These are phyloP conservation scores for Oceanites oceanicus DNA, from an alignment of 2,113 vertebrate genomes.

Conservation along the genomic window DNA sequence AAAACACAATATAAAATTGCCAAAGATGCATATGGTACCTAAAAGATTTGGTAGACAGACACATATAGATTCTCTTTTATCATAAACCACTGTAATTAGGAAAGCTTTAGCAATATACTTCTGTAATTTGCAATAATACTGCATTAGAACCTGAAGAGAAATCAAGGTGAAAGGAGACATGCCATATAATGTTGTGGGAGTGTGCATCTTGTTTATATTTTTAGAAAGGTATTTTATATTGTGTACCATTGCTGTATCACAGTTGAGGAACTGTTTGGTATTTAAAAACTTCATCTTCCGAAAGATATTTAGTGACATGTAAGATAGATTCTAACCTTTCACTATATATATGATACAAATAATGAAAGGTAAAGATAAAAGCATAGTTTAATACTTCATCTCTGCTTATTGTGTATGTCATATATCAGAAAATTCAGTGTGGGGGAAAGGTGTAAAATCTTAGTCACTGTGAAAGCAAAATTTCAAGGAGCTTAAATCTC, in stretches of 20 bases:
- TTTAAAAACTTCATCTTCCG: background rate
- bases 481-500: background rate
- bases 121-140: background rate
- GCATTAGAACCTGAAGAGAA: background rate
- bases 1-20: background rate
- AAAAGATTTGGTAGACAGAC: background rate
- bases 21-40: background rate
- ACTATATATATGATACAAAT: background rate
- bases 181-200: background rate
- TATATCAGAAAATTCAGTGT: background rate
- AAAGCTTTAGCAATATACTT: background rate
- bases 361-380: background rate
- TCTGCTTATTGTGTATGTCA: background rate
- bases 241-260: background rate
- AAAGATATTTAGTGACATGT: background rate
- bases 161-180: background rate
- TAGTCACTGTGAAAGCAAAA: background rate
- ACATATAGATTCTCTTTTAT: background rate
- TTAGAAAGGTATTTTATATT: background rate
- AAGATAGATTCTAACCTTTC: background rate
- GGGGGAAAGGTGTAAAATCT: constrained; percentile 23
- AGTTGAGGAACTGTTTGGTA: background rate
- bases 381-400: background rate
- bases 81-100: background rate
- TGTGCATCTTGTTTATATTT: background rate